Evolutionary conservation across 2,888 invertebrate genomes (phyloP).

Genomic region (Steinernema hermaphroditum): DNA sequence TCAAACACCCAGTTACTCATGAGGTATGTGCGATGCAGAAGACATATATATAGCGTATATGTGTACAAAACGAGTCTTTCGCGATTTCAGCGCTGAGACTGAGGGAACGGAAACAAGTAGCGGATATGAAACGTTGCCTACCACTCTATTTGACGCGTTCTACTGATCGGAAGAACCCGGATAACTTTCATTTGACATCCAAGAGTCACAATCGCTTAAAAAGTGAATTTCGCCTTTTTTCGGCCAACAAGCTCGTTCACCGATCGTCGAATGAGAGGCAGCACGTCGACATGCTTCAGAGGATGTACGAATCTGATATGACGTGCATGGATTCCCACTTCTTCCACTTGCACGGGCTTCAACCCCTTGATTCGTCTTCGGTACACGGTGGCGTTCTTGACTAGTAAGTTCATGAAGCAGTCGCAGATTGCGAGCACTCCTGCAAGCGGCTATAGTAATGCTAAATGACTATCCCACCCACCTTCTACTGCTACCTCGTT

Average conservation of each 20-base stretch:
- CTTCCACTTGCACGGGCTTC: neutral
- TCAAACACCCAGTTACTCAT: neutral
- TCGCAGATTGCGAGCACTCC: slow-evolving; percentile 3
- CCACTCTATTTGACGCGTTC: too few species aligned
- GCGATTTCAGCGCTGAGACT: too few species aligned
- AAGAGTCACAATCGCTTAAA: too few species aligned
- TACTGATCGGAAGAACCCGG: too few species aligned
- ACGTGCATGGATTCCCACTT: neutral
- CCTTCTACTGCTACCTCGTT: slow-evolving; percentile 11
- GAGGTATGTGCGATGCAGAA: too few species aligned
- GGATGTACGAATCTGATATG: slow-evolving; percentile 1
- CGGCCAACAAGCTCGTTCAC: neutral
- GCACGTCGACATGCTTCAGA: neutral
- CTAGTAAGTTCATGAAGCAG: neutral
- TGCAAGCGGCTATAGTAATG: neutral
- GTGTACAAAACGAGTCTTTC: too few species aligned
- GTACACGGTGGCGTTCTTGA: slow-evolving; percentile 5
- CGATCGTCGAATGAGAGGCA: neutral
- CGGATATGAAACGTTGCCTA: too few species aligned
- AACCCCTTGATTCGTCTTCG: neutral
- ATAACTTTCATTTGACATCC: too few species aligned
- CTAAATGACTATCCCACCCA: neutral
- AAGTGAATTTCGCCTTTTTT: slow-evolving; percentile 7
- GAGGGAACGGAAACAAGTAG: too few species aligned
- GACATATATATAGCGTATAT: too few species aligned